Percentiles rank a stretch among this genome's conserved stretches.
phyloP scores from a whole-genome alignment of 2,797 vertebrate species.

The Caiman crocodilus region DNA sequence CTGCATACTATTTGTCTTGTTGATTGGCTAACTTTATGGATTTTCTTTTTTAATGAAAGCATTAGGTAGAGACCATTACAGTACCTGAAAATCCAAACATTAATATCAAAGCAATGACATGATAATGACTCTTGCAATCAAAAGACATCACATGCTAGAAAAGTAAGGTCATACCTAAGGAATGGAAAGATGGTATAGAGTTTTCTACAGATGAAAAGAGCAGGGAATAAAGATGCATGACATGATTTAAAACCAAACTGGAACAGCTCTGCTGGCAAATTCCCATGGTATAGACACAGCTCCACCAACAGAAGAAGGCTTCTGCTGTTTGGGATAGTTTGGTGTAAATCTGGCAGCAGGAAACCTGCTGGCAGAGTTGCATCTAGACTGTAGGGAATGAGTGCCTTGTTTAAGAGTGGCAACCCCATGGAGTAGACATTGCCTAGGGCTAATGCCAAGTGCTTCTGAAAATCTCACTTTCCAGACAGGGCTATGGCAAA shows the following conservation, averaged over 20 bases:
- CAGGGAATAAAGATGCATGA: no score
- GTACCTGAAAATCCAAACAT: constrained; percentile 29
- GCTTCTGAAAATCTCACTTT: background rate
- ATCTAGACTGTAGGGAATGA: no score
- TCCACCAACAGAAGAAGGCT: no score
- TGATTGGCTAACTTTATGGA: constrained; percentile 40
- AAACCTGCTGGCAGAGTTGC: no score
- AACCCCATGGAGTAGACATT: no score
- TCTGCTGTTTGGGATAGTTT: no score
- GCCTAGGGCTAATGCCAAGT: background rate
- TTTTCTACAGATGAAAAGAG: background rate
- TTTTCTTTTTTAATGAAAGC: constrained; percentile 28
- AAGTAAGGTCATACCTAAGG: constrained; percentile 8
- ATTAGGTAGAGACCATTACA: constrained; percentile 41
- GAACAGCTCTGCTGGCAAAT: no score
- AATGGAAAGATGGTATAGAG: background rate
- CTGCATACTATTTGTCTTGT: constrained; percentile 42
- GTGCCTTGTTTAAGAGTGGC: no score
- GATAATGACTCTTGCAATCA: constrained; percentile 41
- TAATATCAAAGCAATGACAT: constrained; percentile 48
- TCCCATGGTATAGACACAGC: no score
- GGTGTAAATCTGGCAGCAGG: no score
- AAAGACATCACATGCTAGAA: constrained; percentile 31
- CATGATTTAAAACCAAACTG: no score
- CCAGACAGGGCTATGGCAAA: background rate